Evolutionary conservation across 2,113 vertebrate species (phyloP).

Genomic region (Bagarius yarrelli): DNA sequence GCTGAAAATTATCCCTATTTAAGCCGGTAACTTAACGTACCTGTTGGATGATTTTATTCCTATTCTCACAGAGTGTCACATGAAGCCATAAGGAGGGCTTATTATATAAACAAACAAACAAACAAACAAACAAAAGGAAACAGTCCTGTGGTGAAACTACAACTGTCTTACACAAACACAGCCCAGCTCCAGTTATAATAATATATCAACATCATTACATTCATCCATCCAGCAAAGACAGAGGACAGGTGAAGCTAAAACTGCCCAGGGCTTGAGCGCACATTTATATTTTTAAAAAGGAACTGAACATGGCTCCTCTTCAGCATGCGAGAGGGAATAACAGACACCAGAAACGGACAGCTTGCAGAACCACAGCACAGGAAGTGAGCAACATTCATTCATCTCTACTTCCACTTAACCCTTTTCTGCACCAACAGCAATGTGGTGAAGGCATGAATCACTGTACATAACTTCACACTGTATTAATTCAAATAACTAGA

Average conservation of each 20-base stretch:
- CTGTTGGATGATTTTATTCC: neutral
- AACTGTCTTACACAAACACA: neutral
- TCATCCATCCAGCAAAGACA: neutral
- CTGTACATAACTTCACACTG: neutral
- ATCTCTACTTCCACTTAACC: conserved; percentile 68
- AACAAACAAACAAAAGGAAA: neutral
- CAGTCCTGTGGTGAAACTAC: conserved; percentile 12
- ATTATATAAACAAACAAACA: neutral
- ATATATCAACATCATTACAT: too few species aligned
- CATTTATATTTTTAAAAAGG: conserved; percentile 50
- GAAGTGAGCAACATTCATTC: conserved; percentile 53
- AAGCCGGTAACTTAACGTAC: too few species aligned
- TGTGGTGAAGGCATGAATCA: neutral
- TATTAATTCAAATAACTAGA: neutral
- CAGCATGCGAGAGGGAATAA: conserved; percentile 46
- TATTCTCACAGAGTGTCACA: conserved; percentile 1
- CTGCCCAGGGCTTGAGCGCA: conserved; percentile 12
- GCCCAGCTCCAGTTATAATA: neutral
- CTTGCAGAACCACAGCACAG: conserved; percentile 51
- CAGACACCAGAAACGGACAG: conserved; percentile 38
- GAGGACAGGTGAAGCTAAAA: neutral
- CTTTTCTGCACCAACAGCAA: conserved; percentile 39
- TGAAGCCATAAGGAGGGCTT: neutral
- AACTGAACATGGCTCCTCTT: conserved; percentile 34
- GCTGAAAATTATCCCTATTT: neutral